These are phyloP conservation scores for Urocynchramus pylzowi DNA, from an alignment of 2,113 vertebrate genomes.

Conservation along the genomic window DNA sequence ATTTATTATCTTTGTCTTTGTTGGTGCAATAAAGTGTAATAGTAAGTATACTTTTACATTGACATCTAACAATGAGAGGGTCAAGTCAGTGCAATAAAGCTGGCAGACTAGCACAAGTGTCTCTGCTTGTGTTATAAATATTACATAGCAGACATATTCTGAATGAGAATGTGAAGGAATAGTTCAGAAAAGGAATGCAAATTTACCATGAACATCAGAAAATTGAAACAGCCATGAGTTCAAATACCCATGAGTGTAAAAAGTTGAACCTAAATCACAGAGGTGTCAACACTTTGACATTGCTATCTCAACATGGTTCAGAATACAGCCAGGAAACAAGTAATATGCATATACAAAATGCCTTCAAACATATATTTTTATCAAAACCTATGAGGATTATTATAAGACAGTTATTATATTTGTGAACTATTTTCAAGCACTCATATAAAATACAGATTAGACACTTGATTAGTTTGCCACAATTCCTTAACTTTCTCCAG, in stretches of 20 bases:
- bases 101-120: background rate
- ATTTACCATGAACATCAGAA: background rate
- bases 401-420: background rate
- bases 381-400: background rate
- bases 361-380: background rate
- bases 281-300: background rate
- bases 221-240: background rate
- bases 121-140: conserved; percentile 26
- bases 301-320: background rate
- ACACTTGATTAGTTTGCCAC: background rate
- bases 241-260: background rate
- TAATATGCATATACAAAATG: background rate
- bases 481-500: background rate
- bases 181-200: background rate
- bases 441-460: background rate
- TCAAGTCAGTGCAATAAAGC: conserved; percentile 37
- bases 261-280: background rate
- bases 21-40: conserved; percentile 14
- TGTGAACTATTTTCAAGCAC: background rate
- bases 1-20: conserved; percentile 25
- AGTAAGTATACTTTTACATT: conserved; percentile 19
- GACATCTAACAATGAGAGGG: conserved; percentile 19
- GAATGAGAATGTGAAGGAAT: background rate
- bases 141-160: background rate
- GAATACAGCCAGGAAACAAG: background rate